Evolutionary conservation across 2,888 invertebrate species (phyloP).

Genomic region (Synanthedon andrenaeformis): DNA sequence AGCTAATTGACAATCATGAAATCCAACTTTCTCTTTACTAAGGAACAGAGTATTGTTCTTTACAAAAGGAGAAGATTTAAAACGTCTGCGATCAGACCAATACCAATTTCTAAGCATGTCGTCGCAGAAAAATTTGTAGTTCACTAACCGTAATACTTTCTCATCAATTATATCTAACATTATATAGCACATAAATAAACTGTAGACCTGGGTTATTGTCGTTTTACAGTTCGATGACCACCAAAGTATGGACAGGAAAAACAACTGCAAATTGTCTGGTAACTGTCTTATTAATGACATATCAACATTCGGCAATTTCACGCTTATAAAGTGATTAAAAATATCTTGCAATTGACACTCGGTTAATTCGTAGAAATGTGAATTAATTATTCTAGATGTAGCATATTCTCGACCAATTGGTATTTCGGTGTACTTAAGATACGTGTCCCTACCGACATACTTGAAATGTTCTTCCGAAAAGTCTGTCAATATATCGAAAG

Average conservation of each 20-base stretch:
- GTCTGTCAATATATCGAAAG: constrained; percentile 62
- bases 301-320: constrained; percentile 42
- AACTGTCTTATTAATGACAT: constrained; percentile 44
- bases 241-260: constrained; percentile 71
- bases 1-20: constrained; percentile 70
- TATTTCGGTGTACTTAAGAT: constrained; percentile 33
- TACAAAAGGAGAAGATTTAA: constrained; percentile 4
- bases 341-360: constrained; percentile 32
- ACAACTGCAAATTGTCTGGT: constrained; percentile 72
- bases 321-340: constrained; percentile 60
- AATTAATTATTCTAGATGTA: constrained; percentile 24
- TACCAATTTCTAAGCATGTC: constrained; percentile 37
- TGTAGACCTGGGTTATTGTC: constrained; percentile 61
- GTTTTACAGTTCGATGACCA: constrained; percentile 64
- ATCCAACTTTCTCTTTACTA: constrained; percentile 61
- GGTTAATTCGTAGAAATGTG: constrained; percentile 28
- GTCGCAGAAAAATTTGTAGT: constrained; percentile 50
- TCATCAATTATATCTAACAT: constrained; percentile 70
- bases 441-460: constrained; percentile 47
- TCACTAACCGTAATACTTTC: constrained; percentile 70
- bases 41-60: constrained; percentile 31
- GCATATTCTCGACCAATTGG: constrained; percentile 29
- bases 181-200: constrained; percentile 70
- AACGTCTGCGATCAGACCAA: constrained; percentile 24
- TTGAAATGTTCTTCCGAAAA: constrained; percentile 37